Percentiles rank a stretch among this genome's conserved stretches.
Evolutionary conservation across 2,113 vertebrate species (phyloP).

Genomic region (Ascaphus truei): DNA sequence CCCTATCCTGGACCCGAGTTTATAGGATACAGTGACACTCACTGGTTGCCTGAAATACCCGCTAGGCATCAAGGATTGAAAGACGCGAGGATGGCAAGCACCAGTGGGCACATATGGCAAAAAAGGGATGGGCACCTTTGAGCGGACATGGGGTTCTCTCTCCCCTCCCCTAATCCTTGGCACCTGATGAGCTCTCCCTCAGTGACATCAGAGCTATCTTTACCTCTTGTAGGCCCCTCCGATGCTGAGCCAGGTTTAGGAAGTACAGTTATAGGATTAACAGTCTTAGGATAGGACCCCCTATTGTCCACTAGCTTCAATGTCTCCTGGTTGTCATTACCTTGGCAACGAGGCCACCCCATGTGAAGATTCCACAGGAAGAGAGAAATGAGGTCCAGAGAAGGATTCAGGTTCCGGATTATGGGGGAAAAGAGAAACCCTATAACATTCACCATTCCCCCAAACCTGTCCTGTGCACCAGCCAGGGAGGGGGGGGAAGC

Average conservation of each 20-base stretch:
- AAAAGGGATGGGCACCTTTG: background rate
- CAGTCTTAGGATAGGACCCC: constrained; percentile 9
- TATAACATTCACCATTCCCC: background rate
- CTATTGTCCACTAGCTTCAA: background rate
- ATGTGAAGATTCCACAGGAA: background rate
- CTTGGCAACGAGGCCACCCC: background rate
- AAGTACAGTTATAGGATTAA: constrained; percentile 18
- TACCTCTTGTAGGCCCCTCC: background rate
- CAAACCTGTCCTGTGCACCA: background rate
- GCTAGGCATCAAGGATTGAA: background rate
- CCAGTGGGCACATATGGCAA: background rate
- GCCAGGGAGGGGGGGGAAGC: background rate
- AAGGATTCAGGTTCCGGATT: background rate
- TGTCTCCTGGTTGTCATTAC: background rate
- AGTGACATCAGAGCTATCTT: background rate
- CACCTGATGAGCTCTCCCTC: background rate
- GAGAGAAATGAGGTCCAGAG: background rate
- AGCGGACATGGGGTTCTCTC: background rate
- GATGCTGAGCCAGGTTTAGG: background rate
- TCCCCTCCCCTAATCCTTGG: background rate
- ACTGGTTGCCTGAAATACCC: too few relatives aligned
- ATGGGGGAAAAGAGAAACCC: background rate
- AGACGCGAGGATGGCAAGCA: background rate
- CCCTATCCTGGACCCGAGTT: too few relatives aligned
- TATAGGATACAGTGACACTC: too few relatives aligned